phyloP scores from a whole-genome alignment of 2,888 invertebrate genomes.

The Drosophila kanekoi region DNA sequence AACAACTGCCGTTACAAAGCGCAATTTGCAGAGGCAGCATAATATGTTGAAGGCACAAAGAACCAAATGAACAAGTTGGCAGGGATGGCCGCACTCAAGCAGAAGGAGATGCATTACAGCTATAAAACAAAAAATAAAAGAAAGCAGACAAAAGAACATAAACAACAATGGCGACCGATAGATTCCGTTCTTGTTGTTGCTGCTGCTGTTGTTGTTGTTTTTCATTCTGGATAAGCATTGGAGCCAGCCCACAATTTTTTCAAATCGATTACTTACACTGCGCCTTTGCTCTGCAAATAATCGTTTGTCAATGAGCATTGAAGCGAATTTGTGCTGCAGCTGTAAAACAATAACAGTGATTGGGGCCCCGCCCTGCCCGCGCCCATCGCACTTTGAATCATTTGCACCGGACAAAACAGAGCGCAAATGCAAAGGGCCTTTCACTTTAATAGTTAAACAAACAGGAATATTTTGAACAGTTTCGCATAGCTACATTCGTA shows the following conservation, averaged over 20 bases:
- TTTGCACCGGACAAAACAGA: slow-evolving; percentile 1
- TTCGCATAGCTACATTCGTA: neutral
- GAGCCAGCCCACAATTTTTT: slow-evolving; percentile 33
- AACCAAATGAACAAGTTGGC: slow-evolving; percentile 39
- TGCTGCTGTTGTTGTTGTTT: slow-evolving; percentile 14
- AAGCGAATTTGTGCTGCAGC: slow-evolving; percentile 26
- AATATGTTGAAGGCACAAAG: slow-evolving; percentile 36
- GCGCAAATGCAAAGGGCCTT: slow-evolving; percentile 16
- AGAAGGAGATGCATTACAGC: slow-evolving; percentile 40
- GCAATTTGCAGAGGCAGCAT: slow-evolving; percentile 34
- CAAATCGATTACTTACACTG: slow-evolving; percentile 39
- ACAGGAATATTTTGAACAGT: slow-evolving; percentile 3
- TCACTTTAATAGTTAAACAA: slow-evolving; percentile 14
- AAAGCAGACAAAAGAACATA: slow-evolving; percentile 54
- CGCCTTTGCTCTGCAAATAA: slow-evolving; percentile 27
- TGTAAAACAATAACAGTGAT: slow-evolving; percentile 11
- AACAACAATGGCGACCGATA: slow-evolving; percentile 34
- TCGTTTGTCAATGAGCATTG: slow-evolving; percentile 46
- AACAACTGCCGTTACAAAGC: slow-evolving; percentile 46
- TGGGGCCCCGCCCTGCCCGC: neutral
- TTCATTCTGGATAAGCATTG: slow-evolving; percentile 1
- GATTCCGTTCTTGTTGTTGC: slow-evolving; percentile 21
- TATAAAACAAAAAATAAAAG: slow-evolving; percentile 18
- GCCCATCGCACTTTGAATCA: neutral
- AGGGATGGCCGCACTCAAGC: slow-evolving; percentile 34